phyloP scores from a whole-genome alignment of 2,113 vertebrate species.

The Poicephalus gulielmi region DNA sequence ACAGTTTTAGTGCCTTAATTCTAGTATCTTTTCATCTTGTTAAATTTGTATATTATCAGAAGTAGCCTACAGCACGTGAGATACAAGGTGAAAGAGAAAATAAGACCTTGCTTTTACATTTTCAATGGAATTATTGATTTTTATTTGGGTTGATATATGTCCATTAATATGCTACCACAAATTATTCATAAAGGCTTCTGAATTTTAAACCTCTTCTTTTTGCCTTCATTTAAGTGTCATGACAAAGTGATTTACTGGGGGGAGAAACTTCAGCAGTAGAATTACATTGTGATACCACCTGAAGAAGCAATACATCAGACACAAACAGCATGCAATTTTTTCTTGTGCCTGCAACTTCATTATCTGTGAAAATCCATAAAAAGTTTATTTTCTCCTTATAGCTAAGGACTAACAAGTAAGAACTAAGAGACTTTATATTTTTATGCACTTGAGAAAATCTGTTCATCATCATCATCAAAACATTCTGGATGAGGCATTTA shows the following conservation, averaged over 20 bases:
- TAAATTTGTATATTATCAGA: neutral
- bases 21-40: neutral
- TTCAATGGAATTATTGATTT: slow-evolving; percentile 10
- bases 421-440: neutral
- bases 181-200: neutral
- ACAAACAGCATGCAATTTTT: neutral
- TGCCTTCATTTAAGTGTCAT: slow-evolving; percentile 3
- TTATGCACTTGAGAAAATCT: neutral
- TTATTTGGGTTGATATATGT: neutral
- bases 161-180: slow-evolving; percentile 7
- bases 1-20: neutral
- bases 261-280: neutral
- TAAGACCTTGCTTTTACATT: neutral
- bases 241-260: neutral
- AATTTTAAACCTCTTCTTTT: neutral
- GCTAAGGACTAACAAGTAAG: neutral
- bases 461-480: neutral
- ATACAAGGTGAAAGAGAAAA: neutral
- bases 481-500: neutral
- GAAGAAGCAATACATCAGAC: slow-evolving; percentile 14
- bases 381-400: neutral
- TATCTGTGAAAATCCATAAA: slow-evolving; percentile 10
- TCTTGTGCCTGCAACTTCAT: slow-evolving; percentile 14
- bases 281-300: neutral
- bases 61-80: neutral